These are phyloP conservation scores for Drosophila repleta DNA, from an alignment of 1,140 invertebrate species.

Conservation along the genomic window DNA sequence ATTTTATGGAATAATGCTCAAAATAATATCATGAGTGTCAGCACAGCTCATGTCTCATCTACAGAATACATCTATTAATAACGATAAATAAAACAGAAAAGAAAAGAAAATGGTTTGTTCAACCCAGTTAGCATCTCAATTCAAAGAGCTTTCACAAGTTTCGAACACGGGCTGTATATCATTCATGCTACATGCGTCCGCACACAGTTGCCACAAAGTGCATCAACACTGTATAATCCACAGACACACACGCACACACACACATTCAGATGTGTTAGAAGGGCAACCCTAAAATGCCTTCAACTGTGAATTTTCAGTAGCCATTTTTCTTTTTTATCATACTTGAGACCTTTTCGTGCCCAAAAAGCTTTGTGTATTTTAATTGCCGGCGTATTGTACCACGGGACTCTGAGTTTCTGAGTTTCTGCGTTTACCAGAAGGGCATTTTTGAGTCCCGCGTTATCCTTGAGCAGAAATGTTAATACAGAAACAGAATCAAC, in stretches of 20 bases:
- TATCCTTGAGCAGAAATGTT: conserved; percentile 30
- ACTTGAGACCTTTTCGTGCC: conserved; percentile 36
- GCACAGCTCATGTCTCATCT: conserved; percentile 5
- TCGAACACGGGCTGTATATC: conserved; percentile 42
- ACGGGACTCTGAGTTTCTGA: background rate
- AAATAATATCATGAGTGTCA: background rate
- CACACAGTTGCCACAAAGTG: conserved; percentile 39
- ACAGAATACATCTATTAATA: conserved; percentile 40
- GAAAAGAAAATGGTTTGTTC: conserved; percentile 44
- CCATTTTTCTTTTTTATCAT: conserved; percentile 24
- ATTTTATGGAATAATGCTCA: background rate
- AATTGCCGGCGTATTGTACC: conserved; percentile 48
- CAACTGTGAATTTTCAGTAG: conserved; percentile 52
- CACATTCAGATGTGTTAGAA: background rate
- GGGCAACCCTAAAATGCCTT: conserved; percentile 56
- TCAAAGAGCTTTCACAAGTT: conserved; percentile 51
- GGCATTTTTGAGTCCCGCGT: background rate
- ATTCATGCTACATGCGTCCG: conserved; percentile 48
- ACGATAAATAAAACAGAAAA: background rate
- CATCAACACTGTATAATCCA: conserved; percentile 36
- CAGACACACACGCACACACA: background rate
- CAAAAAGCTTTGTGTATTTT: conserved; percentile 49
- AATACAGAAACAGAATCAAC: conserved; percentile 16
- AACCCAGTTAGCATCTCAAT: conserved; percentile 49
- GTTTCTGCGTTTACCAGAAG: background rate